Base-by-base conservation (phyloP, 2,888 invertebrate genomes). In the Geotrupes spiniger region DNA sequence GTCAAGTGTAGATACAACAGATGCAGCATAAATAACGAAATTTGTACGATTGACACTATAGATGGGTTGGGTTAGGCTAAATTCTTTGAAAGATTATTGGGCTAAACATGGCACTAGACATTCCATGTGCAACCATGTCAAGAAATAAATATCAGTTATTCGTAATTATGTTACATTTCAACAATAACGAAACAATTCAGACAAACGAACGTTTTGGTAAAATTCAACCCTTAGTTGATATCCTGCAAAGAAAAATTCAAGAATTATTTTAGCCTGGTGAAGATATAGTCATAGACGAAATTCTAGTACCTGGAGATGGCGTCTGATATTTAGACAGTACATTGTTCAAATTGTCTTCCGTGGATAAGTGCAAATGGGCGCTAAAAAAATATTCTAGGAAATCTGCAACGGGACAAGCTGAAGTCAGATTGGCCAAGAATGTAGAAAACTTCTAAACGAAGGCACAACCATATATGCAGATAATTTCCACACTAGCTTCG, bases 401-500 rank as follows among this genome's bases (percentile, higher is more conserved):
- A 37, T 51, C 44, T 6, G 27, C 37, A 26, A 48, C 43, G 10
- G 43, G 42, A n/a, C 38, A 51, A 50, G n/a, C n/a, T n/a, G n/a
- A n/a, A n/a, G 21, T 46, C 15, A 45, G 49, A 12, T 31, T 46
- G 37, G 50, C 46, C 9, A 27, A 17, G 37, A 31, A 40, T 25
- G 15, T 21, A 21, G 43, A 26, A 38, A 26, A 11, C 39, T 50
- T 26, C 36, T 50, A 21, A 31, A 50, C 42, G 36, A 50, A 25
- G 43, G 27, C 17, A 17, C 46, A 54, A 52, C 48, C n/a, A 36
- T 54, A 36, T 56, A 45, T 39, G 47, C 54, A 10, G 54, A 56
- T 28, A 54, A 56, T 52, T 62, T 63, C 46, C 58, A 63, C 39
- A 61, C 57, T 4, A 61, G 54, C 36, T 59, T 58, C 36, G 47